phyloP scores from a whole-genome alignment of 2,113 vertebrate genomes.

The Nestor notabilis region DNA sequence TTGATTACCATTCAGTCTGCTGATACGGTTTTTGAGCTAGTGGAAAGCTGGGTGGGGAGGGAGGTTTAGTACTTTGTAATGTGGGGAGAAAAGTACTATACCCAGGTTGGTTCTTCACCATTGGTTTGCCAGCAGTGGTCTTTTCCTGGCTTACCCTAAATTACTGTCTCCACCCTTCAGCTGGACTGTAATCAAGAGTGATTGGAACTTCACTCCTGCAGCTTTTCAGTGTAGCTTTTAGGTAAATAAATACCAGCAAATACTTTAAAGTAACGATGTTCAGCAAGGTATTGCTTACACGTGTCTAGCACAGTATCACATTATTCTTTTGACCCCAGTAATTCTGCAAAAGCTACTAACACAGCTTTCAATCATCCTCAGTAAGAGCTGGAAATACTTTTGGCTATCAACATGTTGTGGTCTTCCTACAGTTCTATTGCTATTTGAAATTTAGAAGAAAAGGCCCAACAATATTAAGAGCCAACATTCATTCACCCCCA shows the following conservation, averaged over 20 bases:
- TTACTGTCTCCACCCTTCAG: background rate
- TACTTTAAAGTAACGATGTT: background rate
- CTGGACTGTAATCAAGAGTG: background rate
- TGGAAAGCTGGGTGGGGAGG: background rate
- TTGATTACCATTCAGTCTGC: constrained; percentile 43
- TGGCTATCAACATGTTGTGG: background rate
- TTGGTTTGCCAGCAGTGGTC: background rate
- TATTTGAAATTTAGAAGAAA: background rate
- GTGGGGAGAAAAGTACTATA: background rate
- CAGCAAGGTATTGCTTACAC: background rate
- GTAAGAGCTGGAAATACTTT: background rate
- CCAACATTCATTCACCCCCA: background rate
- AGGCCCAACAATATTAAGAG: background rate
- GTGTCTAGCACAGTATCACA: background rate
- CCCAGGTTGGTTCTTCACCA: background rate
- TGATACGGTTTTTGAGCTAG: background rate
- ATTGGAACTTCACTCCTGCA: background rate
- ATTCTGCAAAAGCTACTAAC: background rate
- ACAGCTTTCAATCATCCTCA: background rate
- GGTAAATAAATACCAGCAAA: background rate
- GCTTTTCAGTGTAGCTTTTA: background rate
- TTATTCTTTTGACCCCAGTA: background rate
- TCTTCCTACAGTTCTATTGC: background rate
- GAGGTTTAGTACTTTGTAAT: background rate
- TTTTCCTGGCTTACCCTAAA: background rate